Base-by-base conservation (phyloP, 2,113 vertebrate species). In the Paradoxurus hermaphroditus region DNA sequence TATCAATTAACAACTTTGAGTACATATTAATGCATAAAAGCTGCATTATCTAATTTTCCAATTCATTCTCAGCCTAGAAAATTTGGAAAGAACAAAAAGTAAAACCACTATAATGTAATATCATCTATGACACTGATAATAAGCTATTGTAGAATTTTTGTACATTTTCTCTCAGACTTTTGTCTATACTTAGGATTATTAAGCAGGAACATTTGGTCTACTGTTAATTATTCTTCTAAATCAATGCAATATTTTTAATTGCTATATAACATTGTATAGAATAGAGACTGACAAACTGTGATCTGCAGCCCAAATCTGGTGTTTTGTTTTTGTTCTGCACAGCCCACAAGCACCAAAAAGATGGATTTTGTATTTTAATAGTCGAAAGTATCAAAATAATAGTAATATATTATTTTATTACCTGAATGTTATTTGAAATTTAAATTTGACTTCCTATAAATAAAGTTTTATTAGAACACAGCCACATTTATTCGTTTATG, bases 361-460 rank as follows among this genome's bases (percentile, higher is more conserved):
- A 13, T 44, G 8, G 3, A 8, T 34, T 83, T 90, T 49, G 72
- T n/a, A 44, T 13, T 94, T 34, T 79, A 82, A 49, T n/a, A n/a
- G n/a, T 21, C 91, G 12, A 78, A 88, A 88, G 44, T 46, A 78
- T 56, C 56, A 31, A 90, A 51, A 63, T 59, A 85, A 29, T 5
- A 41, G 8, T 84, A 83, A 31, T 36, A 36, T 72, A 85, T 9
- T 65, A 88, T 70, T 68, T 63, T 10, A 19, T 91, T 15, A 90
- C 14, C 6, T 49, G 3, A 51, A 70, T 77, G 91, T 63, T 23
- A 83, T 13, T 11, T 75, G 13, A 86, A 81, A 82, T 75, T 75
- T 6, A 89, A 18, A 75, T 49, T 81, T 89, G 36, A 34, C 19
- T 87, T 82, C 91, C 15, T 18, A 1, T 72, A 56, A 65, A 44